These are phyloP conservation scores for Karalla daura DNA, from an alignment of 2,797 vertebrate genomes.

Conservation along the genomic window DNA sequence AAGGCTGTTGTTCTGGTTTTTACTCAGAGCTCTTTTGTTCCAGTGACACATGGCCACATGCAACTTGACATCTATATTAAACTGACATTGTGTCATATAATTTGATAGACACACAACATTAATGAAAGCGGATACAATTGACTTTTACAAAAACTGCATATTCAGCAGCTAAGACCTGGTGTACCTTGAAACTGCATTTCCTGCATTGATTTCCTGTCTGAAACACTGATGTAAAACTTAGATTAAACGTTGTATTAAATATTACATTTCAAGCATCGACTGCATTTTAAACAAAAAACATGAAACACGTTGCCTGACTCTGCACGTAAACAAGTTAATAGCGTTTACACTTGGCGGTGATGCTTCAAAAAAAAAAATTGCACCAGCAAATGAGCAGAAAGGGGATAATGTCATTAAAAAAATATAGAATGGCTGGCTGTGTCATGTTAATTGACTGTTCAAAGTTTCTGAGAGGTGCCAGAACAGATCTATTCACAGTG, in stretches of 20 bases:
- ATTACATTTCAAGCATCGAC: conserved; percentile 49
- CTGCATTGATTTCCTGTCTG: conserved; percentile 62
- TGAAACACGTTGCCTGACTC: conserved; percentile 11
- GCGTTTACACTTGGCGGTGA: conserved; percentile 18
- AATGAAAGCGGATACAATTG: conserved; percentile 61
- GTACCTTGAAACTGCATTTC: conserved; percentile 45
- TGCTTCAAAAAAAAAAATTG: not conserved
- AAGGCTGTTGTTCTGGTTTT: conserved; percentile 32
- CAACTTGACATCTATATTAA: conserved; percentile 46
- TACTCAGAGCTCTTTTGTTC: conserved; percentile 36
- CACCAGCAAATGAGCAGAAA: not conserved
- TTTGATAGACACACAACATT: conserved; percentile 43
- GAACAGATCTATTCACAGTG: conserved; percentile 62
- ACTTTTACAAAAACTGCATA: conserved; percentile 36
- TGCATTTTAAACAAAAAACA: conserved; percentile 43
- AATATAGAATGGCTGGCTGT: conserved; percentile 32
- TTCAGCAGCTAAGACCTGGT: conserved; percentile 47
- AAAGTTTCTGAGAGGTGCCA: conserved; percentile 60
- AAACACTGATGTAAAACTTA: conserved; percentile 44
- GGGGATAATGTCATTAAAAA: conserved; percentile 35
- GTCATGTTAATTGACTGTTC: conserved; percentile 57
- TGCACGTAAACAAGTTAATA: conserved; percentile 33
- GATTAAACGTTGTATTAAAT: conserved; percentile 45
- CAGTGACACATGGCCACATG: conserved; percentile 34
- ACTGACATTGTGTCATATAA: conserved; percentile 46